Conservation (phyloP, 2,888 invertebrate species). For the Parnassius orleans region DNA sequence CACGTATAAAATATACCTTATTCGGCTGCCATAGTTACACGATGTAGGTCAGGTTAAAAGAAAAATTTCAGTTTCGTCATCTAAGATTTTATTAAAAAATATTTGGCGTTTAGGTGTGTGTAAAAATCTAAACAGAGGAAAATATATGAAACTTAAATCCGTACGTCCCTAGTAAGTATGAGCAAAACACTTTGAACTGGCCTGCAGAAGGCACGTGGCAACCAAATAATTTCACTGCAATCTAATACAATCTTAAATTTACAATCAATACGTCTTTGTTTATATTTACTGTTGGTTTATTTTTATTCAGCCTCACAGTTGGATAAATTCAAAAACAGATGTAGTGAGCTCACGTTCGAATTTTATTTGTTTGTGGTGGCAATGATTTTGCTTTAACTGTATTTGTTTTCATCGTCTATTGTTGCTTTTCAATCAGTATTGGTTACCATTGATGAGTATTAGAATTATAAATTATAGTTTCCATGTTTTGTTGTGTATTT, state of each 20-base stretch:
- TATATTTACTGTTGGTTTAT: slow-evolving; percentile 33
- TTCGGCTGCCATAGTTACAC: no score
- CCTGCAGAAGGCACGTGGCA: slow-evolving; percentile 45
- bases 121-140: slow-evolving; percentile 12
- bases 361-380: slow-evolving; percentile 64
- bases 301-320: slow-evolving; percentile 28
- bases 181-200: slow-evolving; percentile 49
- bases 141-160: slow-evolving; percentile 25
- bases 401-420: slow-evolving; percentile 20
- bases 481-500: neutral
- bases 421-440: slow-evolving; percentile 4
- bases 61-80: no score
- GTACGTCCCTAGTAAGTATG: slow-evolving; percentile 43
- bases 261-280: slow-evolving; percentile 28
- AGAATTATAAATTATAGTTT: no score
- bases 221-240: slow-evolving; percentile 62
- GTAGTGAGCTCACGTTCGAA: slow-evolving; percentile 60
- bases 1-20: no score
- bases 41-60: no score
- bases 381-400: slow-evolving; percentile 46
- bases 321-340: slow-evolving; percentile 31
- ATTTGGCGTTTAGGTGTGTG: no score
- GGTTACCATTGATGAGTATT: no score
- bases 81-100: no score
- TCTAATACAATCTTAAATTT: slow-evolving; percentile 40